Evolutionary conservation across 2,797 vertebrate genomes (phyloP).

Genomic region (Bufotes viridis): DNA sequence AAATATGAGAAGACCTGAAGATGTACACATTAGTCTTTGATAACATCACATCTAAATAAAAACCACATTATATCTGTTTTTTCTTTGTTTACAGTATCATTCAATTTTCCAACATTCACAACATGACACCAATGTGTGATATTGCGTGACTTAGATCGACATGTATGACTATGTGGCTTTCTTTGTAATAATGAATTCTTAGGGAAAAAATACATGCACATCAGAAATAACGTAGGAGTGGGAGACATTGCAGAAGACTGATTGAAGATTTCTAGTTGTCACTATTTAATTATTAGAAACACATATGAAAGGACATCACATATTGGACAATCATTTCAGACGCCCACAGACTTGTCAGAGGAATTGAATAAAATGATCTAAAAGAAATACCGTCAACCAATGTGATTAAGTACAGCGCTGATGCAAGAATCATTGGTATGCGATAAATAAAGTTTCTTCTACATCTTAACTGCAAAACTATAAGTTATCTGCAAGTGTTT

Average conservation of each 20-base stretch:
- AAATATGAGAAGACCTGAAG: background rate
- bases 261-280: constrained; percentile 51
- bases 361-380: constrained; percentile 49
- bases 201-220: constrained; percentile 10
- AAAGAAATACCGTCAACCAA: constrained; percentile 22
- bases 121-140: background rate
- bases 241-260: constrained; percentile 40
- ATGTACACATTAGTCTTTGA: background rate
- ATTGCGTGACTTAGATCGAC: background rate
- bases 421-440: constrained; percentile 11
- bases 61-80: background rate
- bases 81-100: background rate
- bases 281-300: constrained; percentile 57
- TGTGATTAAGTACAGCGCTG: constrained; percentile 21
- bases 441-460: constrained; percentile 1
- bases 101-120: background rate
- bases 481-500: background rate
- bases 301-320: constrained; percentile 47
- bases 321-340: constrained; percentile 54
- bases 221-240: constrained; percentile 49
- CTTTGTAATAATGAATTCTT: constrained; percentile 34
- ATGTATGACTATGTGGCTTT: constrained; percentile 10
- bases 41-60: background rate
- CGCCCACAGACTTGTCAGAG: constrained; percentile 59
- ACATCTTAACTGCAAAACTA: background rate